phyloP scores from a whole-genome alignment of 2,113 vertebrate species.

The Prunella himalayana region DNA sequence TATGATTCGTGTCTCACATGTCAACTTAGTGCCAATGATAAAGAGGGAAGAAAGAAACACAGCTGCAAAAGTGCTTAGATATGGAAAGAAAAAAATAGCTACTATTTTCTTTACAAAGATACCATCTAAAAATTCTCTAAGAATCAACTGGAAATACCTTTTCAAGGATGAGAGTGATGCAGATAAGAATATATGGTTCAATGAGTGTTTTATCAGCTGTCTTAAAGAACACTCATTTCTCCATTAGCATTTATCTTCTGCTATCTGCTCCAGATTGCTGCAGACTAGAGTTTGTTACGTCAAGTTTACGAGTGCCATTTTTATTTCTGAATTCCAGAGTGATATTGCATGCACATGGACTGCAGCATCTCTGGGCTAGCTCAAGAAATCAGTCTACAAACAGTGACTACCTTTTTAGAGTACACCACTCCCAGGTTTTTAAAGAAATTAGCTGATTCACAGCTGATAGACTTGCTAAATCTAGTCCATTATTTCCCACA shows the following conservation, averaged over 20 bases:
- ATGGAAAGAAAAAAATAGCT: not conserved
- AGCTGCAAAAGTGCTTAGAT: not conserved
- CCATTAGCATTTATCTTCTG: slow-evolving; percentile 8
- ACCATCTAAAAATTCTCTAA: not conserved
- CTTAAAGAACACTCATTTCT: not conserved
- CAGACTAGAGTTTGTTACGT: not conserved
- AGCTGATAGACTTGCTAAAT: not conserved
- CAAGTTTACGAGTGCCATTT: not conserved
- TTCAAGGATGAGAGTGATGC: not conserved
- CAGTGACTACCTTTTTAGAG: not conserved
- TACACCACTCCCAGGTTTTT: not conserved
- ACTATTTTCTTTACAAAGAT: not conserved
- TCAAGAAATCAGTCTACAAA: not conserved
- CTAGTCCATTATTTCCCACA: not conserved
- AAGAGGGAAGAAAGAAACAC: not conserved
- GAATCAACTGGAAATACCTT: not conserved
- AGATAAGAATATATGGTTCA: slow-evolving; percentile 10
- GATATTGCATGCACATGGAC: not conserved
- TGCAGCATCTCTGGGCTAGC: not conserved
- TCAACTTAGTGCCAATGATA: not conserved
- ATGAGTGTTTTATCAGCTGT: not conserved
- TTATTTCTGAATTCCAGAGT: slow-evolving; percentile 2
- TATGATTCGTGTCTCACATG: slow-evolving; percentile 4
- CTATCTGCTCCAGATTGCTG: not conserved
- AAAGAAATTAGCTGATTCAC: not conserved